Percentiles rank a stretch among this genome's conserved stretches.
Evolutionary conservation across 2,888 invertebrate genomes (phyloP).

Genomic region (Eulithis testata): DNA sequence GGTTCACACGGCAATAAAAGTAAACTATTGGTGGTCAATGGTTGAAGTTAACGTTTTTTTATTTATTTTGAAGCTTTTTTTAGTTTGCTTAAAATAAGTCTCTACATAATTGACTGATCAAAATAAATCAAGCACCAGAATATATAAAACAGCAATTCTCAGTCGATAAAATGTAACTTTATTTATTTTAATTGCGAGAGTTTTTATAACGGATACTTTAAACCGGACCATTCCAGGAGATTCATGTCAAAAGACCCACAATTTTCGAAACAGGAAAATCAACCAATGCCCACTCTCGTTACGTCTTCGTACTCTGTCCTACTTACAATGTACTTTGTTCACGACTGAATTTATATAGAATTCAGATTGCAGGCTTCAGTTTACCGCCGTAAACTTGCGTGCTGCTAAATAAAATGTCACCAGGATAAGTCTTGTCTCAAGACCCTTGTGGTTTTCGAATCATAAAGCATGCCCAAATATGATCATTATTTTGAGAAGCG

Average conservation of each 20-base stretch:
- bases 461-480: too few species aligned
- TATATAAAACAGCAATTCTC: conserved; percentile 8
- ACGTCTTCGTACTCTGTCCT: conserved; percentile 31
- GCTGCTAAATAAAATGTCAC: too few species aligned
- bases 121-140: conserved; percentile 1
- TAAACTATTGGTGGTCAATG: conserved; percentile 20
- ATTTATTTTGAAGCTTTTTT: not conserved
- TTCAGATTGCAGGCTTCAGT: conserved; percentile 6
- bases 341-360: conserved; percentile 12
- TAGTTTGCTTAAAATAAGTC: not conserved
- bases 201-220: conserved; percentile 32
- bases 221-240: conserved; percentile 32
- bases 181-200: conserved; percentile 25
- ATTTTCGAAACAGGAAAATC: conserved; percentile 36
- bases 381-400: not conserved
- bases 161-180: conserved; percentile 1
- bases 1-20: conserved; percentile 67
- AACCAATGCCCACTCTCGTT: conserved; percentile 33
- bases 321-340: conserved; percentile 29
- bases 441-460: too few species aligned
- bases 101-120: not conserved
- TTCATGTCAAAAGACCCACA: conserved; percentile 34
- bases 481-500: too few species aligned
- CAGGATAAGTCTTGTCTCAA: too few species aligned
- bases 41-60: conserved; percentile 3